Evolutionary conservation across 1,140 invertebrate genomes (phyloP), one percentile per base, ranked within the genome.

Genomic region (Drosophila takahashii): DNA sequence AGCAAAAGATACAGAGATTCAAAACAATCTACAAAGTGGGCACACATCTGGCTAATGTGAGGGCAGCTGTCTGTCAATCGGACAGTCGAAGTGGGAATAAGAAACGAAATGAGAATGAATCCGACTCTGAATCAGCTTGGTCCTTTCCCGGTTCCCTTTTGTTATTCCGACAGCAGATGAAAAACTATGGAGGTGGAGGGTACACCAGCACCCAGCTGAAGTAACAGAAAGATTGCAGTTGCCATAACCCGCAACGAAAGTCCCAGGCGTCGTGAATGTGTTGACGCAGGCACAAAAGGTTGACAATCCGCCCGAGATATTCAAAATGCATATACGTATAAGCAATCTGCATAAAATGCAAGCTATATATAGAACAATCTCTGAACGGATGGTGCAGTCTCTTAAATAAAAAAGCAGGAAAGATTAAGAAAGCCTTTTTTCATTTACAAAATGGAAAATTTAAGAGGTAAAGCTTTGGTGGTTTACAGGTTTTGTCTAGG

Each of bases 21-120:
- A 84, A 79, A 83, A 61, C 71, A 71, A 83, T 83, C 76, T 79
- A 71, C 48, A 69, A 61, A 60, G 57, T 61, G 70, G 65, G 60
- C 70, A 61, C 1, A 64, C 74, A 86, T 86, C 78, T 86, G 81
- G 74, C 64, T 86, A 87, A 86, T 86, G 83, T 79, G 74, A 67
- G 65, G 75, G 81, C 81, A 86, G 81, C 81, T 85, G 81, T 70
- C 72, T 51, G 67, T 41, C 64, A 56, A 34, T 22, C 76, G 51
- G 77, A 15, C 53, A 22, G 22, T 16, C 53, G 11, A 16, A 36
- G 32, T 45, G 39, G 60, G 37, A 39, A 56, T 56, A 41, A 11
- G 37, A 54, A 54, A 42, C 50, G 13, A 29, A 54, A 36, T 27
- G 45, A 34, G 34, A 52, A n/a, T 37, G 6, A 29, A 29, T 27